phyloP scores from a whole-genome alignment of 2,888 invertebrate species.

The Conops quadrifasciatus region DNA sequence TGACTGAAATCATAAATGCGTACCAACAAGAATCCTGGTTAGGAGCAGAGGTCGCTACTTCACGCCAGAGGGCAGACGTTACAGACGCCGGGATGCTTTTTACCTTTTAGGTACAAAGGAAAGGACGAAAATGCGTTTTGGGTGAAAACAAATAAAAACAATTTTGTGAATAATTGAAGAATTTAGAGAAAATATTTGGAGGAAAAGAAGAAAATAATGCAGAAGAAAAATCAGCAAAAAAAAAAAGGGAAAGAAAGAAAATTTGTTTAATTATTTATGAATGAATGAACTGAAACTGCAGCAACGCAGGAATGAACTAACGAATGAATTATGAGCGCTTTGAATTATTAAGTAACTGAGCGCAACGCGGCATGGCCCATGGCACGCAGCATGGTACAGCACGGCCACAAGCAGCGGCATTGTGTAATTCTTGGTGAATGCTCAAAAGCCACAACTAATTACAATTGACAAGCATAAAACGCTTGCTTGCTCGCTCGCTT shows the following conservation, averaged over 20 bases:
- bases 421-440: slow-evolving; percentile 42
- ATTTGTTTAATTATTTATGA: background rate
- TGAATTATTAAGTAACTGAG: background rate
- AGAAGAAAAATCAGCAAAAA: background rate
- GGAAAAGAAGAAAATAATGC: background rate
- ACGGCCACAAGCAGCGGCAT: slow-evolving; percentile 15
- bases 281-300: too few relatives aligned
- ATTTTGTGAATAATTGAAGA: too few relatives aligned
- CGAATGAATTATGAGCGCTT: background rate
- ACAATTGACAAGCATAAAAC: slow-evolving; percentile 50
- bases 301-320: background rate
- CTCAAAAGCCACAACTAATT: slow-evolving; percentile 43
- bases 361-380: background rate
- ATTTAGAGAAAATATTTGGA: too few relatives aligned
- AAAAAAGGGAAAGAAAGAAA: background rate
- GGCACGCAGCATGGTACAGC: background rate
- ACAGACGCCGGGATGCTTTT: too few relatives aligned
- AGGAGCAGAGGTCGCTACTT: slow-evolving; percentile 5
- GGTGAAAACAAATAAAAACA: too few relatives aligned
- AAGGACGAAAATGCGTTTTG: too few relatives aligned
- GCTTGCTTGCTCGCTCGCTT: slow-evolving; percentile 33
- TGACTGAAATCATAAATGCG: background rate
- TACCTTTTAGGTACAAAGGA: too few relatives aligned
- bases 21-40: background rate
- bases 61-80: slow-evolving; percentile 21